These are phyloP conservation scores for Xenopus laevis DNA, from an alignment of 2,113 vertebrate species.

Conservation along the genomic window DNA sequence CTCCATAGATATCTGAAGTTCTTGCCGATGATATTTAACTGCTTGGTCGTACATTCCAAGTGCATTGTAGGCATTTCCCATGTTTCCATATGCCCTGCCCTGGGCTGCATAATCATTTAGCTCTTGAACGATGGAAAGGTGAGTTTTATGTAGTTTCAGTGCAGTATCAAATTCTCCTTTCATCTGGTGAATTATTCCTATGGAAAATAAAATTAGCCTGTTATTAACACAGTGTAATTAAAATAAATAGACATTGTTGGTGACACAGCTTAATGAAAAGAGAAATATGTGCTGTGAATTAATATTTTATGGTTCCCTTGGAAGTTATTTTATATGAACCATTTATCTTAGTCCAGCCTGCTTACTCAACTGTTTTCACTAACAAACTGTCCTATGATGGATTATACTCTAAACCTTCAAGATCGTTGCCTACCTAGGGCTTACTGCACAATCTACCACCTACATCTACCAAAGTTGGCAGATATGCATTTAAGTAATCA, in stretches of 20 bases:
- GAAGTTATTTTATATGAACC: slow-evolving; percentile 24
- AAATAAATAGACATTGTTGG: slow-evolving; percentile 23
- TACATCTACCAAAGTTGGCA: too few species aligned
- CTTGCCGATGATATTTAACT: slow-evolving; percentile 91
- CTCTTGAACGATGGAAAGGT: slow-evolving; percentile 90
- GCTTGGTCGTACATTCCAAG: slow-evolving; percentile 89
- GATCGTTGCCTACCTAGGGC: background rate
- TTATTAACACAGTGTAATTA: slow-evolving; percentile 35
- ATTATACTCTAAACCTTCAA: slow-evolving; percentile 2
- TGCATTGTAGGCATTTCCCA: slow-evolving; percentile 93
- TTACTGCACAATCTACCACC: too few species aligned
- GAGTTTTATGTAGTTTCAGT: slow-evolving; percentile 89
- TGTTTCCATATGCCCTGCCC: slow-evolving; percentile 92
- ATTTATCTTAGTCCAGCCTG: slow-evolving; percentile 23
- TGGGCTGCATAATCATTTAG: slow-evolving; percentile 90
- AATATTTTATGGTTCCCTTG: slow-evolving; percentile 35
- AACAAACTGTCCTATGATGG: slow-evolving; percentile 6
- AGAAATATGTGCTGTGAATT: slow-evolving; percentile 24
- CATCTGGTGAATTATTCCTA: slow-evolving; percentile 97
- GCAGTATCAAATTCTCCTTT: slow-evolving; percentile 90
- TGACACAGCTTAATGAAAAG: slow-evolving; percentile 34
- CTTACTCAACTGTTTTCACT: slow-evolving; percentile 19
- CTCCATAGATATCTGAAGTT: slow-evolving; percentile 96
- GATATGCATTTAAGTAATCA: too few species aligned
- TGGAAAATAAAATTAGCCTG: slow-evolving; percentile 16